Conservation (phyloP, 2,797 vertebrate species). For the Rhabdomys pumilio region DNA sequence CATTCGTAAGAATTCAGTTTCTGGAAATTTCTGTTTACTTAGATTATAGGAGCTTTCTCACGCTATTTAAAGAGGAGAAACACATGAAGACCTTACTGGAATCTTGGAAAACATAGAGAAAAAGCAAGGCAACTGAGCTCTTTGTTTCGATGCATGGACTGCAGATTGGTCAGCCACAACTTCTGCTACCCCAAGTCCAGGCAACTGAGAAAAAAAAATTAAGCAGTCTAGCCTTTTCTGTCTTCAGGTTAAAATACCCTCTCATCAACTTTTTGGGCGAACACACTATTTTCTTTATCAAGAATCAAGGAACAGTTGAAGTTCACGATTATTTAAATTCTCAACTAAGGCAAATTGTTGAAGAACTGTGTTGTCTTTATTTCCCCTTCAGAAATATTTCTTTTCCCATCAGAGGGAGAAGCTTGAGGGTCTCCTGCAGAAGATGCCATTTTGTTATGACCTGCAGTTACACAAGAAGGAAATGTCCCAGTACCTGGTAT, state of each 20-base stretch:
- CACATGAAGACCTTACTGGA: neutral
- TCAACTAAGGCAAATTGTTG: neutral
- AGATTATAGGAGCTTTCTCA: neutral
- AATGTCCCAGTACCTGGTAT: neutral
- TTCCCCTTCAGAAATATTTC: neutral
- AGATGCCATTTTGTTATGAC: neutral
- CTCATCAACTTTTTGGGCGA: neutral
- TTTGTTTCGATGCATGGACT: neutral
- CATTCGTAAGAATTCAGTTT: neutral
- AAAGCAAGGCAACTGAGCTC: neutral
- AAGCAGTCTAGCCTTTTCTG: neutral
- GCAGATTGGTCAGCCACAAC: neutral
- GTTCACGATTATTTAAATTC: conserved; percentile 31
- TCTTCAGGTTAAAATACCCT: conserved; percentile 31
- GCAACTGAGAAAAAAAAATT: neutral
- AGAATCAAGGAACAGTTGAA: neutral
- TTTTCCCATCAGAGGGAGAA: neutral
- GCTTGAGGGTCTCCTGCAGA: neutral
- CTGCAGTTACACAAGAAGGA: neutral
- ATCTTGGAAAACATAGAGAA: conserved; percentile 1
- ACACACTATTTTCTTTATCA: neutral
- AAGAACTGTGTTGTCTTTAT: neutral
- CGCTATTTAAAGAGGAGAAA: conserved; percentile 4
- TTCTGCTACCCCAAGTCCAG: too few species aligned
- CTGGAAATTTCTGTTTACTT: neutral